Base-by-base conservation (phyloP, 2,113 vertebrate species). In the Setophaga coronata region DNA sequence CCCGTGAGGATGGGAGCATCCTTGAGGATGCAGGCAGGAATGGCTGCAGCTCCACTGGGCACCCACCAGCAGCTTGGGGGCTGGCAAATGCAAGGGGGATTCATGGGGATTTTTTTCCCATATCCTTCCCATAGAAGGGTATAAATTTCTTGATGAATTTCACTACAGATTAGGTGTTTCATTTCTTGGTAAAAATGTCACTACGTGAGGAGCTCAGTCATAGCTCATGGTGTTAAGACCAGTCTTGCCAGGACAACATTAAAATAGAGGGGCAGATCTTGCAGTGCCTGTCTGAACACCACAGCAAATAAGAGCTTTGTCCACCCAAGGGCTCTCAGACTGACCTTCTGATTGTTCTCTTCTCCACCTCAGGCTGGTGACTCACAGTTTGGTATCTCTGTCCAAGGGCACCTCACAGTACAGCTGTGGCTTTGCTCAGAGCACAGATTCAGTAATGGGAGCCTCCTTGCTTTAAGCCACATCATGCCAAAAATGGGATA, bases 51-150 rank as follows among this genome's bases (percentile, higher is more conserved):
- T 17, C 72, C n/a, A 2, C 3, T 1, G 9, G 56, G 40, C 66
- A 25, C 7, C 2, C 18, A n/a, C 25, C 80, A 19, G 79, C 79
- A 77, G 42, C 54, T 3, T 65, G 60, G 48, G 15, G 23, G 51
- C 24, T 43, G 56, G 29, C 28, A 38, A 47, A 29, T 28, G 62
- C 57, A 9, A 48, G 36, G 36, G 64, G 33, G 8, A 56, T 67
- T 48, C 0, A 0, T 2, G 11, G 42, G 24, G 7, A 38, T 20
- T 20, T 7, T 34, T 25, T 18, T 23, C 3, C 6, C 7, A 60
- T 36, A 36, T 36, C 24, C 34, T 60, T 14, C 17, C 14, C 11
- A 14, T 6, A 18, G 7, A 78, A 12, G 14, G 11, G 19, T 65
- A 42, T 31, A 20, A 12, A 50, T 54, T 48, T 51, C 3, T 36